Percentiles rank a stretch among this genome's conserved stretches.
These are phyloP conservation scores for Platycheirus albimanus DNA, from an alignment of 2,888 invertebrate species.

Conservation along the genomic window DNA sequence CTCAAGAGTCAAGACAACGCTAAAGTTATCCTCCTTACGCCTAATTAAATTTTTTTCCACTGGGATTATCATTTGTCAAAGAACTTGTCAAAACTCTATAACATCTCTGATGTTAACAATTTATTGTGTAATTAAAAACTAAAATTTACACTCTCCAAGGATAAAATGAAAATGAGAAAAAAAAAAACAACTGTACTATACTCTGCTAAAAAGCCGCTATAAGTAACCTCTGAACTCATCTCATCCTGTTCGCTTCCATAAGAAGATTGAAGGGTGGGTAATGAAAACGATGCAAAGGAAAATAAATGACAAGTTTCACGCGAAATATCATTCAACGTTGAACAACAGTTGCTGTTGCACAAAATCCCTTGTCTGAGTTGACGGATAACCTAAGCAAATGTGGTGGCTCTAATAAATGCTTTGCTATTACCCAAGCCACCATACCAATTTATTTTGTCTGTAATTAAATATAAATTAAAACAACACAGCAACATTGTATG, in stretches of 20 bases:
- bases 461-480: conserved; percentile 55
- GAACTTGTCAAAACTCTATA: conserved; percentile 18
- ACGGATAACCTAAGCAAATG: conserved; percentile 55
- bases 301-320: conserved; percentile 62
- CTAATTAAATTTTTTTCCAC: conserved; percentile 11
- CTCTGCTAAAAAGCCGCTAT: neutral
- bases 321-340: conserved; percentile 57
- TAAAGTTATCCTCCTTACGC: conserved; percentile 1
- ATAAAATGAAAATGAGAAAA: neutral
- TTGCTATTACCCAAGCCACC: conserved; percentile 53
- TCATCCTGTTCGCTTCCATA: conserved; percentile 21
- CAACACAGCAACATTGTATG: conserved; percentile 9
- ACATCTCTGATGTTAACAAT: conserved; percentile 3
- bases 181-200: too few species aligned
- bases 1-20: neutral
- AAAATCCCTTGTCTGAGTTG: conserved; percentile 48
- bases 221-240: conserved; percentile 4
- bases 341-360: conserved; percentile 20
- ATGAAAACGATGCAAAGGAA: conserved; percentile 49
- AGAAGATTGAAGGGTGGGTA: conserved; percentile 29
- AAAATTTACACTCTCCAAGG: conserved; percentile 15
- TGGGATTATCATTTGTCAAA: conserved; percentile 9
- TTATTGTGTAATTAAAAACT: conserved; percentile 32
- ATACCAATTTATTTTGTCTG: conserved; percentile 54
- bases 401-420: conserved; percentile 55